Conservation (phyloP, 2,797 vertebrate species). For the Periparus ater region DNA sequence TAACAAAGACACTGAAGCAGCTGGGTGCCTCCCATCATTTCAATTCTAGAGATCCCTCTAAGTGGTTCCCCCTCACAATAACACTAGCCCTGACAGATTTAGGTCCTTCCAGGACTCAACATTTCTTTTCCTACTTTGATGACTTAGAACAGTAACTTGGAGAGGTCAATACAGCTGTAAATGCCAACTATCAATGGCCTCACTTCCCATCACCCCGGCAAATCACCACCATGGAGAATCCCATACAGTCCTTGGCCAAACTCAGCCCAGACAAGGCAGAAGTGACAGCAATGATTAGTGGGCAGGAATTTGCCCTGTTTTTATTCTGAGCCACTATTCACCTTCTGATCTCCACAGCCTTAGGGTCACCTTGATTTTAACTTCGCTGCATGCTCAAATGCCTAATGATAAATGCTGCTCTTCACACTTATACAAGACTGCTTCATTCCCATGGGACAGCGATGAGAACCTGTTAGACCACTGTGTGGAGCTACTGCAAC, state of each 20-base stretch:
- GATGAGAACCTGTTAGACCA: neutral
- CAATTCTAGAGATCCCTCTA: neutral
- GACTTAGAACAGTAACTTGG: neutral
- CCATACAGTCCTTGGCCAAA: neutral
- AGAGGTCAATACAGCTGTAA: neutral
- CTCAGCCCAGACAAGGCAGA: neutral
- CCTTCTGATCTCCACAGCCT: neutral
- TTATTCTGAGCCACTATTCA: neutral
- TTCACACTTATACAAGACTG: neutral
- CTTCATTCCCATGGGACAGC: neutral
- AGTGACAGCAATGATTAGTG: neutral
- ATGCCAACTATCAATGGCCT: neutral
- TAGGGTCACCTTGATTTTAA: neutral
- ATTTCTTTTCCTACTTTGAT: neutral
- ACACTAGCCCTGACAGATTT: neutral
- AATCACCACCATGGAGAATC: neutral
- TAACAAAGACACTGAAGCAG: neutral
- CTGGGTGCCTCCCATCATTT: neutral
- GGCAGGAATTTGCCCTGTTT: neutral
- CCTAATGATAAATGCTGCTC: neutral
- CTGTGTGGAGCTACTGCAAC: neutral
- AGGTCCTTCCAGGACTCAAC: neutral
- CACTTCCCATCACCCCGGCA: neutral
- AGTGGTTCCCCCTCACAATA: neutral
- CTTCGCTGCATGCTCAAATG: neutral